phyloP scores from a whole-genome alignment of 2,888 invertebrate genomes.

The Nysson spinosus region DNA sequence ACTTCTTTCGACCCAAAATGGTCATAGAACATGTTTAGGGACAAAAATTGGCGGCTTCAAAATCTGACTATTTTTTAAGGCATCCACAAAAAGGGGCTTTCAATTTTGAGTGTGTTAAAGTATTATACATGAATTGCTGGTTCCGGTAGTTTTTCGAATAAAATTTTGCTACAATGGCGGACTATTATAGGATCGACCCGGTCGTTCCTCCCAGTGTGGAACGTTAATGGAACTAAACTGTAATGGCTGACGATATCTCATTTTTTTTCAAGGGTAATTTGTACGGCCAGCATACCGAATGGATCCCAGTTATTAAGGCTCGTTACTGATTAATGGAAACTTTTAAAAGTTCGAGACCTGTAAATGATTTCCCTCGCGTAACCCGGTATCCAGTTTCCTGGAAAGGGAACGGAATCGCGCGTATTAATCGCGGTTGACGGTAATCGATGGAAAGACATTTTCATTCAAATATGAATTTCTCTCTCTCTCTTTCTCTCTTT shows the following conservation, averaged over 20 bases:
- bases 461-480: neutral
- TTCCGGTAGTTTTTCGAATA: neutral
- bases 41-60: too few relatives aligned
- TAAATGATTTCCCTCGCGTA: too few relatives aligned
- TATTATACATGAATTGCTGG: too few relatives aligned
- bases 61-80: too few relatives aligned
- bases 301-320: neutral
- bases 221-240: neutral
- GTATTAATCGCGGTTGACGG: neutral
- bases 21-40: too few relatives aligned
- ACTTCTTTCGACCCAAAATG: too few relatives aligned
- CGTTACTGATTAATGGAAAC: neutral
- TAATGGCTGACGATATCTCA: slow-evolving; percentile 1
- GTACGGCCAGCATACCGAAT: neutral
- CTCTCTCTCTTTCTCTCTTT: neutral
- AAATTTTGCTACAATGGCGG: neutral
- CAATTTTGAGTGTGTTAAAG: too few relatives aligned
- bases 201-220: too few relatives aligned
- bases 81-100: too few relatives aligned
- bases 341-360: neutral
- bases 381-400: too few relatives aligned
- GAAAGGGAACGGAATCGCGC: neutral
- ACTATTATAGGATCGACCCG: too few relatives aligned
- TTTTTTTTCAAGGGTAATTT: neutral
- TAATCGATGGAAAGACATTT: neutral